phyloP scores from a whole-genome alignment of 1,140 invertebrate species.

The Drosophila punjabiensis region DNA sequence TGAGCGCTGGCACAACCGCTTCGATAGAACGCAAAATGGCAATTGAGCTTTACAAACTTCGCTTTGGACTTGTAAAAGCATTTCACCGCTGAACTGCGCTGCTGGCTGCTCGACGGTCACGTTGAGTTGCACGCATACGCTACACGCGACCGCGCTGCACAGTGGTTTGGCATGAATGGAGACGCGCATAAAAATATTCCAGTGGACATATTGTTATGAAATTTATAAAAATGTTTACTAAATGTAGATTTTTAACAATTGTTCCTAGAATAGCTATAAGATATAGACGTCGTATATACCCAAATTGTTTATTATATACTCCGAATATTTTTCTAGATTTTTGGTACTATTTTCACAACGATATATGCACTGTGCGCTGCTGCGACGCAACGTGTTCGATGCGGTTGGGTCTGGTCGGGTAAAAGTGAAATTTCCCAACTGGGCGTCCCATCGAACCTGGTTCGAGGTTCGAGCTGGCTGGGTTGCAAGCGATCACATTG shows the following conservation, averaged over 20 bases:
- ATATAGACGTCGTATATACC: no score
- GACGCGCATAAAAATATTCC: no score
- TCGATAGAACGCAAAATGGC: slow-evolving; percentile 75
- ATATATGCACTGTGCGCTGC: neutral
- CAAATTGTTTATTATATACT: no score
- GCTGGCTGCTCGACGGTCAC: slow-evolving; percentile 62
- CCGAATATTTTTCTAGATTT: no score
- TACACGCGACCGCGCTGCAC: slow-evolving; percentile 65
- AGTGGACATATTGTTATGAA: no score
- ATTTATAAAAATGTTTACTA: no score
- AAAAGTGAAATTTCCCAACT: slow-evolving; percentile 74
- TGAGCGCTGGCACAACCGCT: slow-evolving; percentile 69
- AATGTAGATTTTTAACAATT: no score
- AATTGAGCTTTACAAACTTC: slow-evolving; percentile 64
- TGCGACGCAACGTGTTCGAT: slow-evolving; percentile 49
- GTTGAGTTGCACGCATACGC: slow-evolving; percentile 70
- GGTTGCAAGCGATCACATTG: slow-evolving; percentile 74
- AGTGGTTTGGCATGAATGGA: no score
- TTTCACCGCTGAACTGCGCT: slow-evolving; percentile 62
- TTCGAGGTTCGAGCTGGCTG: slow-evolving; percentile 4
- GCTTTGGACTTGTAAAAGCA: slow-evolving; percentile 77
- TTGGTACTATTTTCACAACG: no score
- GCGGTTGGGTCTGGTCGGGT: slow-evolving; percentile 9
- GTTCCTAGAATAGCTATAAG: no score
- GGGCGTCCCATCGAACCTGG: slow-evolving; percentile 4